Evolutionary conservation across 2,888 invertebrate species (phyloP), one percentile per base, ranked within the genome.

Genomic region (Oasisia sp.): DNA sequence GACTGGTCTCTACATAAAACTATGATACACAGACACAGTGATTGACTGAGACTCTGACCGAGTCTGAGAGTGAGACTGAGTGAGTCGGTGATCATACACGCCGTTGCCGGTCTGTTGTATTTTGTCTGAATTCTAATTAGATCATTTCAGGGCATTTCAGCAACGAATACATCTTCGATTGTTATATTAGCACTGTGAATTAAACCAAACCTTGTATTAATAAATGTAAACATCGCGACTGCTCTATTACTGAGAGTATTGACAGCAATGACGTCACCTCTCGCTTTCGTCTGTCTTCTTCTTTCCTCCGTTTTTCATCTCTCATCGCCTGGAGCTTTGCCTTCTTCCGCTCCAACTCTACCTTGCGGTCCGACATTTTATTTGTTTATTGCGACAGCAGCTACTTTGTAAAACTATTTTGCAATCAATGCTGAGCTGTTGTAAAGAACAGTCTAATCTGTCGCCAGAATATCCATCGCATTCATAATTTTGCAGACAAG

Each of bases 281-380:
- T 90, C 91, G 45, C 91, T 91, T 91, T 91, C 91, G 92, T 92
- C 89, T 89, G 89, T 93, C 94, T 91, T 95, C 94, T 89, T 96
- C 95, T 93, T 96, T 96, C 92, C 95, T 95, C 92, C 95, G 95
- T 93, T 95, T 94, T 92, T 96, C 96, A 91, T 95, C 95, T 91
- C 96, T 94, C 95, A 96, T 96, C 93, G 95, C 95, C 94, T 96
- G 96, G 12, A 96, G 94, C 92, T 95, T 95, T 92, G 95, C 95
- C 93, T 96, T 96, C 94, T 96, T 96, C 14, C 95, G 93, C 94
- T 96, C 96, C 89, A 96, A 94, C 92, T 96, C 96, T 38, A 95
- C 95, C 93, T 96, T 96, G 94, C 96, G 94, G 94, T 95, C 95
- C 89, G 94, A 92, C 94, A 94, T 94, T 44, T 89, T 93, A 91